Evolutionary conservation across 1,140 invertebrate species (phyloP).

Genomic region (Drosophila punjabiensis): DNA sequence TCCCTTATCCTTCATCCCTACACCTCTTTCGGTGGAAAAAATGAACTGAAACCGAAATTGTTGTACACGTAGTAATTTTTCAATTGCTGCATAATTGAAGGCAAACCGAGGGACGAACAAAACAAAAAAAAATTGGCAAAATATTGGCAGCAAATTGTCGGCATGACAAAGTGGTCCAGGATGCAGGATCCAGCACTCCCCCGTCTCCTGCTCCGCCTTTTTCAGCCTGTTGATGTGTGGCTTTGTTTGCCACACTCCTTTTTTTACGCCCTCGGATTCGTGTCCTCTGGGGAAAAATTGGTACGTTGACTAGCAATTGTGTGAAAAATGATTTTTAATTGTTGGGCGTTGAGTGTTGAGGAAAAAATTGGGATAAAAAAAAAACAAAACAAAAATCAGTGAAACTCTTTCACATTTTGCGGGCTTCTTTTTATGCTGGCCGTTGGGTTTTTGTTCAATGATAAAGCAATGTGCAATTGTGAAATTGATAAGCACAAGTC

Average conservation of each 20-base stretch:
- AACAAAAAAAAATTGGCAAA: conserved; percentile 60
- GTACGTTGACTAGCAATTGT: conserved; percentile 69
- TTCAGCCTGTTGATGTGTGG: conserved; percentile 79
- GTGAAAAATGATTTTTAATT: conserved; percentile 76
- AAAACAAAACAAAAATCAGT: conserved; percentile 17
- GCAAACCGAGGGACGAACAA: conserved; percentile 31
- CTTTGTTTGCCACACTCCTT: conserved; percentile 35
- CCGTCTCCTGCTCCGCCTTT: conserved; percentile 7
- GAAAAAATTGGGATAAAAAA: neutral
- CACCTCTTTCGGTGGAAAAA: conserved; percentile 18
- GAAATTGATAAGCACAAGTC: conserved; percentile 52
- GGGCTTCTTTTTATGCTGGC: conserved; percentile 38
- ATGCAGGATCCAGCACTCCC: neutral
- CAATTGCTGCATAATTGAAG: conserved; percentile 84
- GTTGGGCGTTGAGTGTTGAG: conserved; percentile 59
- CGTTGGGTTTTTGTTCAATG: neutral
- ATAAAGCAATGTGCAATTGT: conserved; percentile 58
- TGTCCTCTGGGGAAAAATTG: conserved; percentile 37
- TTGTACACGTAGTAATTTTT: conserved; percentile 83
- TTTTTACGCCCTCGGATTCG: conserved; percentile 29
- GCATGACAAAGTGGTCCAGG: conserved; percentile 40
- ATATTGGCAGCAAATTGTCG: conserved; percentile 81
- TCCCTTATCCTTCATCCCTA: conserved; percentile 2
- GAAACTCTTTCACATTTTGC: conserved; percentile 24
- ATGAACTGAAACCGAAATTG: conserved; percentile 55